Conservation (phyloP, 2,888 invertebrate species). For the Hartigia nigra region DNA sequence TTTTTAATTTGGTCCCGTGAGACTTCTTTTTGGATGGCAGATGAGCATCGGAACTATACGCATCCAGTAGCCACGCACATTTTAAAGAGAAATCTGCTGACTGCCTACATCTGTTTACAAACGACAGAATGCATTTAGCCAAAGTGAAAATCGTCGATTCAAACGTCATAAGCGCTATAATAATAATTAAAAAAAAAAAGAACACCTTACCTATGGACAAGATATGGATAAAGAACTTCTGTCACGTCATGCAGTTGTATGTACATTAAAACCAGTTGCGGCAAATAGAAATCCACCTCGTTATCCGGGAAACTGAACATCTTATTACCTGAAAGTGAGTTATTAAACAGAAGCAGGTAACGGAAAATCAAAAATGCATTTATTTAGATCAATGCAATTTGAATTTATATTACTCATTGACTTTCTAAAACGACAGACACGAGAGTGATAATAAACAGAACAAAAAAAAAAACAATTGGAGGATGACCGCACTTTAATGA, state of each 20-base stretch:
- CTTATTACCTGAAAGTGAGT: conserved; percentile 79
- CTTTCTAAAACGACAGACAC: background rate
- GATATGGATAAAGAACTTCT: conserved; percentile 75
- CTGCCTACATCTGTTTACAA: conserved; percentile 80
- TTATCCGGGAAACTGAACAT: conserved; percentile 93
- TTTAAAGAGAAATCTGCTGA: conserved; percentile 96
- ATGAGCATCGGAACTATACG: conserved; percentile 84
- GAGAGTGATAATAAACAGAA: background rate
- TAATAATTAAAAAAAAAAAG: background rate
- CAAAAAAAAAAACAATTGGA: background rate
- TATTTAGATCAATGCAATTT: background rate
- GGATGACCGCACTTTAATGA: background rate
- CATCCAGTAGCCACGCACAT: conserved; percentile 96
- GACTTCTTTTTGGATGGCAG: conserved; percentile 78
- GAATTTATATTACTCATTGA: background rate
- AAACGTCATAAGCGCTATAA: background rate
- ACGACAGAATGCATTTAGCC: background rate
- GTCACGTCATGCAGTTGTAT: conserved; percentile 98
- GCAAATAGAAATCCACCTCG: conserved; percentile 97
- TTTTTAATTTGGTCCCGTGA: conserved; percentile 79
- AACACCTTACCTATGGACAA: conserved; percentile 71
- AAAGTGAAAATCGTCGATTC: background rate
- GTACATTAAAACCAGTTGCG: conserved; percentile 98
- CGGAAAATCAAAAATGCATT: background rate
- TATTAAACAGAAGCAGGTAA: background rate